Conservation (phyloP, 2,888 invertebrate genomes). For the Hermaeophaga mercurialis region DNA sequence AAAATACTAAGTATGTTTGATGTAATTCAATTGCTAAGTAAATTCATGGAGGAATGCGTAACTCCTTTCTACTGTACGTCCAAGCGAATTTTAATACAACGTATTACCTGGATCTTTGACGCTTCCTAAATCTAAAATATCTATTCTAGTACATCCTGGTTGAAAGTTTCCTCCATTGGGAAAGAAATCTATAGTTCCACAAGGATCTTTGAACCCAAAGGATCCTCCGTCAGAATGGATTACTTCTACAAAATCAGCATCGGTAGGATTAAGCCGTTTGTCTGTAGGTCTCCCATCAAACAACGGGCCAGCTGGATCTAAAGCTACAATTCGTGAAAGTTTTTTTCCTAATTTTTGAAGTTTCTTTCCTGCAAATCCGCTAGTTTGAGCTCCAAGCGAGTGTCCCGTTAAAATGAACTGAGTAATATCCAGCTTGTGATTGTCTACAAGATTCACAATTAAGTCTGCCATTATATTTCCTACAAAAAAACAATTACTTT, state of each 20-base stretch:
- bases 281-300: conserved; percentile 40
- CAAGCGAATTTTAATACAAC: too few relatives aligned
- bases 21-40: too few relatives aligned
- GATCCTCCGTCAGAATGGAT: conserved; percentile 48
- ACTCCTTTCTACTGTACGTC: too few relatives aligned
- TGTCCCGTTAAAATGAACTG: conserved; percentile 46
- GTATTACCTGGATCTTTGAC: conserved; percentile 43
- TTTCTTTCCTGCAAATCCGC: conserved; percentile 45
- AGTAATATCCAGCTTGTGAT: conserved; percentile 40
- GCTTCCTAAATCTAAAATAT: conserved; percentile 37
- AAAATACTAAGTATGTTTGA: too few relatives aligned
- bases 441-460: conserved; percentile 40
- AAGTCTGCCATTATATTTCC: conserved; percentile 43
- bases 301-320: conserved; percentile 49
- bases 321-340: conserved; percentile 44
- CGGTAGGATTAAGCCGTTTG: conserved; percentile 42
- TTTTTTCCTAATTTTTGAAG: conserved; percentile 38
- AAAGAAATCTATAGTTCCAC: conserved; percentile 50
- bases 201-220: conserved; percentile 42
- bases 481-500: conserved; percentile 20
- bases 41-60: too few relatives aligned
- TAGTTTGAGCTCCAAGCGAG: conserved; percentile 47
- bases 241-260: conserved; percentile 49
- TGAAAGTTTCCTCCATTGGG: conserved; percentile 49
- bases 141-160: conserved; percentile 47